These are phyloP conservation scores for Antrozous pallidus DNA, from an alignment of 2,797 vertebrate genomes.

Conservation along the genomic window DNA sequence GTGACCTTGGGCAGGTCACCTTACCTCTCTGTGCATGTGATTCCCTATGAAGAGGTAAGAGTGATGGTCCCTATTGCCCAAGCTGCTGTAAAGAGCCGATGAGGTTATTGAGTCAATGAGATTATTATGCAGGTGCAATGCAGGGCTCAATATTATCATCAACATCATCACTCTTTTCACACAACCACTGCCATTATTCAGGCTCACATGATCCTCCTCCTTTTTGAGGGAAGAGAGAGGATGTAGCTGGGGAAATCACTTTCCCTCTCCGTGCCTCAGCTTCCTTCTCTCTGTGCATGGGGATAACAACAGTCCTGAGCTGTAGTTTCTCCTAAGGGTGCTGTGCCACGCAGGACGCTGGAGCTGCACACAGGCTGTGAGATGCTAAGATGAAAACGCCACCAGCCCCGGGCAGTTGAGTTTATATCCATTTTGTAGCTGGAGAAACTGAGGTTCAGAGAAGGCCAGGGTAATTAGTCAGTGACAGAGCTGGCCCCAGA, in stretches of 20 bases:
- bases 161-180: accelerated
- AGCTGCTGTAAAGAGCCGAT: not conserved
- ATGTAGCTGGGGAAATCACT: not conserved
- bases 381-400: not conserved
- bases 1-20: not conserved
- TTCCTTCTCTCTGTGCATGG: not conserved
- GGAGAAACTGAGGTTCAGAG: not conserved
- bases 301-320: accelerated
- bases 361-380: accelerated
- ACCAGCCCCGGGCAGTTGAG: not conserved
- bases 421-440: not conserved
- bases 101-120: not conserved
- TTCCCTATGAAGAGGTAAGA: not conserved
- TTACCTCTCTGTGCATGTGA: not conserved
- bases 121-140: not conserved
- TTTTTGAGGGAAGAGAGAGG: not conserved
- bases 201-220: accelerated
- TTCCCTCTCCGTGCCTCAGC: not conserved
- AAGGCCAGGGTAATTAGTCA: not conserved
- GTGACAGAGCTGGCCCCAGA: not conserved
- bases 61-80: accelerated
- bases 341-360: accelerated
- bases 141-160: accelerated
- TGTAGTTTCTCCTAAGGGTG: not conserved
- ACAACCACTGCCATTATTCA: accelerated